These are phyloP conservation scores for Ctenoplectra terminalis DNA, from an alignment of 1,140 invertebrate genomes.

Conservation along the genomic window DNA sequence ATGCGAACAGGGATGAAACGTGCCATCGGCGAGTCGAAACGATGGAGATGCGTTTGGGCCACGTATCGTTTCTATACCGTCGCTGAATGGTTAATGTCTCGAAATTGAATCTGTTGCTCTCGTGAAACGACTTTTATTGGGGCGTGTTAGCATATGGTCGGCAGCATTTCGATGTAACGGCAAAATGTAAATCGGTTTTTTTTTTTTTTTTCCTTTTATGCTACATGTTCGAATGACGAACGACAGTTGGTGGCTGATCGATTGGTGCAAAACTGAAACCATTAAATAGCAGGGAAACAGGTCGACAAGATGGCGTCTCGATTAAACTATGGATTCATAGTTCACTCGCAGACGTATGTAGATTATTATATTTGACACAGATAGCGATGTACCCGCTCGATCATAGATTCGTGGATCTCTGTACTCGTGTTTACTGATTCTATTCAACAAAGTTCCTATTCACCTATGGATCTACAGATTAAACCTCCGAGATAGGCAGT, in stretches of 20 bases:
- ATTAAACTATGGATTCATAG: too few relatives aligned
- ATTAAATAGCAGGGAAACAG: not conserved
- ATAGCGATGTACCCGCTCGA: too few relatives aligned
- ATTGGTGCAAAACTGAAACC: not conserved
- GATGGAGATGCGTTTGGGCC: not conserved
- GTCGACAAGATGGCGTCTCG: too few relatives aligned
- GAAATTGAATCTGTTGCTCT: constrained; percentile 5
- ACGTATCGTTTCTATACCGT: constrained; percentile 7
- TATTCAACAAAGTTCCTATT: not conserved
- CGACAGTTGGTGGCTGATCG: not conserved
- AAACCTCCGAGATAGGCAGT: not conserved
- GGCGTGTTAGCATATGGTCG: not conserved
- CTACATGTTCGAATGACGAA: not conserved
- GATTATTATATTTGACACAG: not conserved
- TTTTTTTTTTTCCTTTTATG: not conserved
- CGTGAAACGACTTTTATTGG: not conserved
- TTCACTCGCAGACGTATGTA: not conserved
- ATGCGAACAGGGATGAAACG: not conserved
- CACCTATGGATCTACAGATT: not conserved
- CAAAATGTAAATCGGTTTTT: not conserved
- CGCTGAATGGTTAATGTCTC: constrained; percentile 24
- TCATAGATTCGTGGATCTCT: too few relatives aligned
- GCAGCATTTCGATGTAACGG: not conserved
- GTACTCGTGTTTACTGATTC: not conserved
- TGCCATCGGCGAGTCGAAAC: not conserved